Conservation (phyloP, 2,888 invertebrate genomes). For the Drosophila tripunctata region DNA sequence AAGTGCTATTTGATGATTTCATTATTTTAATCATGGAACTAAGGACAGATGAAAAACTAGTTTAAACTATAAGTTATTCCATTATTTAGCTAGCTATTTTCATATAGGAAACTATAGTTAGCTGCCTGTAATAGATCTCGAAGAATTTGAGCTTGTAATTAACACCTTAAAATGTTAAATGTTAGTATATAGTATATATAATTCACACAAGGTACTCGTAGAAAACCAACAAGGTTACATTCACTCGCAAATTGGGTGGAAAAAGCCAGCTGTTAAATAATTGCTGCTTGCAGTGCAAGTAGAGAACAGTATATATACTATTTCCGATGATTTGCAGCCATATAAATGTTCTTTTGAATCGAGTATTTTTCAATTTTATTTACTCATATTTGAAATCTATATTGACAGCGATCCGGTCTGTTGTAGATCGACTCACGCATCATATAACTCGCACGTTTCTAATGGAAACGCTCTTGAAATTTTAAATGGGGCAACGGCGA, state of each 20-base stretch:
- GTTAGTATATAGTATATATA: constrained; percentile 15
- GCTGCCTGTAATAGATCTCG: not conserved
- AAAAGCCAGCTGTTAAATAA: constrained; percentile 56
- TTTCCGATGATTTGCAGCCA: constrained; percentile 42
- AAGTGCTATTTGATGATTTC: constrained; percentile 14
- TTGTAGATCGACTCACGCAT: constrained; percentile 64
- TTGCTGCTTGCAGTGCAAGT: constrained; percentile 21
- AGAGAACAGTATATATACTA: too few species aligned
- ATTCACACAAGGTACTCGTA: constrained; percentile 27
- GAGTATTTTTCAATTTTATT: constrained; percentile 19
- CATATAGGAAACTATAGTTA: not conserved
- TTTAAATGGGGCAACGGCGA: constrained; percentile 41
- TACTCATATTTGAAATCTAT: constrained; percentile 26
- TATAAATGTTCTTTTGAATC: constrained; percentile 19
- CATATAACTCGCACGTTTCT: constrained; percentile 62
- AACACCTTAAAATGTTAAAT: constrained; percentile 30
- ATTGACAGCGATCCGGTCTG: constrained; percentile 41
- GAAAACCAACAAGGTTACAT: constrained; percentile 34
- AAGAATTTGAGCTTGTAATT: constrained; percentile 18
- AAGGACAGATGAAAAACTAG: constrained; percentile 21
- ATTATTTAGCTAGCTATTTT: not conserved
- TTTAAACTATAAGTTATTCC: not conserved
- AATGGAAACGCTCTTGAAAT: constrained; percentile 65
- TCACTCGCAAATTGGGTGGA: constrained; percentile 1
- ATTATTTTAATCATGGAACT: constrained; percentile 6